Evolutionary conservation across 2,797 vertebrate species (phyloP), one percentile per base, ranked within the genome.

Genomic region (Uromys caudimaculatus): DNA sequence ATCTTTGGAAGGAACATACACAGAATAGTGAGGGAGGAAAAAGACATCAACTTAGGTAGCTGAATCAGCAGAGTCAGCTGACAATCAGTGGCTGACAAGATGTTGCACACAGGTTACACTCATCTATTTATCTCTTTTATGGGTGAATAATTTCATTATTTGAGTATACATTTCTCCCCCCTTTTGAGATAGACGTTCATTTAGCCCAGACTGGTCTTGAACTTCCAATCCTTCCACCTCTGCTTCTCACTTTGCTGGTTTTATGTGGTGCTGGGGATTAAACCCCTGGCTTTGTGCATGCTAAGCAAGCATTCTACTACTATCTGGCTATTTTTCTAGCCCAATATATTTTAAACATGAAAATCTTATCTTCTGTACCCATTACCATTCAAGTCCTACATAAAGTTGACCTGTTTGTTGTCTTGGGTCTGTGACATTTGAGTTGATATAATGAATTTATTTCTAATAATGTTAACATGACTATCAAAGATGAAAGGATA

Each of bases 401-500:
- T 89, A 89, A 90, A 97, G 82, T 47, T 75, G 38, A 58, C 52
- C n/a, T 78, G 3, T 85, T 38, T 78, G 3, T 85, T 38, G 3
- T 64, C 41, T 90, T 92, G 4, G 47, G 32, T 78, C 5, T 78
- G n/a, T 69, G n/a, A 83, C 35, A 50, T 83, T 67, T 93, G 89
- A 92, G 35, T 8, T 82, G 71, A n/a, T 93, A 41, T 60, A 79
- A 78, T 93, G 29, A 0, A 38, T 77, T 93, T 85, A 41, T 83
- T 93, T 60, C 17, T 73, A 47, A 47, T 89, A 27, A 91, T 89
- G 35, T 87, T 91, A 41, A 86, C 85, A 81, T 32, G 19, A 64
- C 75, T 91, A 29, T 90, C 76, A 93, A 96, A 93, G 41, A 89
- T 78, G 47, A 83, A 79, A 90, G n/a, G 54, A 44, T 69, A 83